These are phyloP conservation scores for Scortum barcoo DNA, from an alignment of 2,113 vertebrate genomes.

Conservation along the genomic window DNA sequence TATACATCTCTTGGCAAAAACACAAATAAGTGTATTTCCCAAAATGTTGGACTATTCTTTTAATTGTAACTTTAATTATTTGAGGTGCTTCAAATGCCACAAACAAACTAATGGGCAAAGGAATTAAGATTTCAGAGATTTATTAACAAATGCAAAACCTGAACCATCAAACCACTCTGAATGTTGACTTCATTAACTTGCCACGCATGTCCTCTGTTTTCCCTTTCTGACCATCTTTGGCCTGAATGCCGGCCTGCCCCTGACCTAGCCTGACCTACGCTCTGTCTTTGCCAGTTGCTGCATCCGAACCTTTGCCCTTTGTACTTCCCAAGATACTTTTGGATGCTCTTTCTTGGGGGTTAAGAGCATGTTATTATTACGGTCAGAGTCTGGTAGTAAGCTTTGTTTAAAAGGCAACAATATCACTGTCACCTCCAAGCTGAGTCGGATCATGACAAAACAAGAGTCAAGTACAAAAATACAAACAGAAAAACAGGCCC, in stretches of 20 bases:
- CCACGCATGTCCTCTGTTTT: slow-evolving; percentile 39
- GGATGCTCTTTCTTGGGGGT: slow-evolving; percentile 35
- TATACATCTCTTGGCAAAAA: background rate
- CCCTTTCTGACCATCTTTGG: slow-evolving; percentile 25
- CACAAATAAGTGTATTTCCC: background rate
- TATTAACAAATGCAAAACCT: background rate
- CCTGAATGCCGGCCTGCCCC: slow-evolving; percentile 32
- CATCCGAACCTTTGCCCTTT: slow-evolving; percentile 58
- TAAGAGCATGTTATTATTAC: slow-evolving; percentile 62
- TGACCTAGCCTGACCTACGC: slow-evolving; percentile 65
- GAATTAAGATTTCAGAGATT: background rate
- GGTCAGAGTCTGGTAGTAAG: slow-evolving; percentile 31
- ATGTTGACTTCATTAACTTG: slow-evolving; percentile 57
- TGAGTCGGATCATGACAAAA: slow-evolving; percentile 17
- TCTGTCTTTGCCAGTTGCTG: slow-evolving; percentile 59
- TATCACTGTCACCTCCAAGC: slow-evolving; percentile 12
- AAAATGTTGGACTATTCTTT: background rate
- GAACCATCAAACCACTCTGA: slow-evolving; percentile 18
- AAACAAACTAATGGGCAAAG: background rate
- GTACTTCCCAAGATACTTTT: slow-evolving; percentile 49
- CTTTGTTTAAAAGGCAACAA: slow-evolving; percentile 36
- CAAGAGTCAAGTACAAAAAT: slow-evolving; percentile 5
- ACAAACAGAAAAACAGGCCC: slow-evolving; percentile 1
- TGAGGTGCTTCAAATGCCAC: background rate
- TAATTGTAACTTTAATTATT: background rate